These are phyloP conservation scores for Anastrepha obliqua DNA, from an alignment of 1,140 invertebrate genomes.

Conservation along the genomic window DNA sequence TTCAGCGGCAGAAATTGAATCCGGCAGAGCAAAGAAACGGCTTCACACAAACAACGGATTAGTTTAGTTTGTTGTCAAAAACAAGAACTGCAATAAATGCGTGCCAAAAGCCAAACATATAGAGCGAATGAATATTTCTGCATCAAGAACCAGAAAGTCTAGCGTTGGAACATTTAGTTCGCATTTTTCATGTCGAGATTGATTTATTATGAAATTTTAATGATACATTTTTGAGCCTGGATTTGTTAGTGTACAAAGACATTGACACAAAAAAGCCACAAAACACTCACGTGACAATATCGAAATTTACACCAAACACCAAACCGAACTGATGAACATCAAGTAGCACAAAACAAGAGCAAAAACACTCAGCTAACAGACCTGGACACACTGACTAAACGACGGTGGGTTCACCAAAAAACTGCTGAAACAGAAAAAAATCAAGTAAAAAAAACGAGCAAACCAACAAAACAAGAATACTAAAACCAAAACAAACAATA, in stretches of 20 bases:
- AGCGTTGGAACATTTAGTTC: neutral
- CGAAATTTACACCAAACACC: conserved; percentile 8
- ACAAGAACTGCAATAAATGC: conserved; percentile 3
- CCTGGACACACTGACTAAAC: neutral
- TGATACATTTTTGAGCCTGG: conserved; percentile 70
- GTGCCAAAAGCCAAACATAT: neutral
- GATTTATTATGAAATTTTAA: conserved; percentile 33
- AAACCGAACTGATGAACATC: neutral
- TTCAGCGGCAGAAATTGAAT: neutral
- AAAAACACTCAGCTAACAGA: neutral
- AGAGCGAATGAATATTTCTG: neutral
- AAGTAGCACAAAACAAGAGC: neutral
- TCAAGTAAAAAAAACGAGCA: conserved; percentile 2
- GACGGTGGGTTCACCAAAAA: neutral
- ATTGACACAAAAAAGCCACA: conserved; percentile 59
- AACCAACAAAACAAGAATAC: conserved; percentile 58
- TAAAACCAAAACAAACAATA: conserved; percentile 53
- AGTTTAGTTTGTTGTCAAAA: neutral
- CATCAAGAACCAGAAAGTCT: neutral
- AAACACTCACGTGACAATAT: neutral
- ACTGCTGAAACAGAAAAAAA: neutral
- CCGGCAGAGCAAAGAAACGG: conserved; percentile 26
- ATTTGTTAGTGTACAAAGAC: conserved; percentile 73
- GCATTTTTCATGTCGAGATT: neutral
- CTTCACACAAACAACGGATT: neutral